Evolutionary conservation across 1,140 invertebrate species (phyloP), one percentile per base, ranked within the genome.

Genomic region (Orchestia grillus): DNA sequence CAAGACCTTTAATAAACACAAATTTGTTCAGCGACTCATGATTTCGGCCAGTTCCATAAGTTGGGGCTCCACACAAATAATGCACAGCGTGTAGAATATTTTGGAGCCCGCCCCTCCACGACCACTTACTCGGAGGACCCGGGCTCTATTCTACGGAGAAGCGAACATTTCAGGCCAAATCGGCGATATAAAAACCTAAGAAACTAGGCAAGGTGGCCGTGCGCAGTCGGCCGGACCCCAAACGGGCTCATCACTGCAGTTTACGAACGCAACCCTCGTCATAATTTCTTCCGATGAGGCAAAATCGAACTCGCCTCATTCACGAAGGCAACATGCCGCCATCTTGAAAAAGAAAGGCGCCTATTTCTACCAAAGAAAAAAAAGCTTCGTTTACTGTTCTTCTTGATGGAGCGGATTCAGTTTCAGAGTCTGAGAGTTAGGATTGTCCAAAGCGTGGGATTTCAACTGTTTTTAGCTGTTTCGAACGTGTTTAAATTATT

Each of bases 251-350:
- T 90, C 88, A 90, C 15, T 4, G n/a, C 16, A 42, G 43, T 44
- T 90, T 90, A 90, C 43, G 88, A 44, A 42, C n/a, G 88, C 41
- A 42, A 16, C 88, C 88, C 88, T 43, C 41, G 23, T 41, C 41
- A 90, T 90, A 90, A 90, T 90, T 90, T 44, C 88, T 44, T 8
- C 43, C 15, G 88, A 43, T 42, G 88, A 90, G 88, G 41, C 41
- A 3, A 90, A 90, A 90, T 90, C 88, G 88, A 90, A 90, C 88
- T 90, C 28, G 88, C 8, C 28, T 42, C 88, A 90, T 90, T 44
- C 88, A 44, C 43, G 43, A 90, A 4, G 42, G 88, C 4, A 44
- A 90, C 88, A 16, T 16, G 88, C 88, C n/a, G 88, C 43, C n/a
- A 90, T 90, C 4, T 87, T 36, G 87, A 36, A 53, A 53, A 53